Evolutionary conservation across 2,113 vertebrate genomes (phyloP).

Genomic region (Emydocephalus ijimae): DNA sequence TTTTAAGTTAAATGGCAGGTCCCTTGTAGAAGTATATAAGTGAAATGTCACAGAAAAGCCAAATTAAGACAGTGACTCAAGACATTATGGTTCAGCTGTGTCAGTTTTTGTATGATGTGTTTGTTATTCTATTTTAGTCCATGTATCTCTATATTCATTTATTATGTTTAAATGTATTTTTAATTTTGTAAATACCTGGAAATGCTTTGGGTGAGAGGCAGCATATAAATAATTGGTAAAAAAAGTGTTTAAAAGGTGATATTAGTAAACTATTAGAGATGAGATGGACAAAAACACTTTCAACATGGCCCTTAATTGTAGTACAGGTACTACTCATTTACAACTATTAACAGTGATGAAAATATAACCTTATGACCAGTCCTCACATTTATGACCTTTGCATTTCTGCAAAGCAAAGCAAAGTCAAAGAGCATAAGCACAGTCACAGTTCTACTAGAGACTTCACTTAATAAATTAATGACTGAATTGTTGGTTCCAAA

Average conservation of each 20-base stretch:
- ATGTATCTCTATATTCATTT: neutral
- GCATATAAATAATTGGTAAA: neutral
- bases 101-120: neutral
- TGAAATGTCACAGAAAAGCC: neutral
- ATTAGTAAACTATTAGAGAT: neutral
- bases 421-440: neutral
- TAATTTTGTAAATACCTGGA: neutral
- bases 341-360: neutral
- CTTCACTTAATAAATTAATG: neutral
- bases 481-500: neutral
- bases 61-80: neutral
- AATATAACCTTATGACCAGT: neutral
- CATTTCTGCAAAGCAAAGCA: neutral
- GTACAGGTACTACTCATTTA: neutral
- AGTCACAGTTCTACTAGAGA: neutral
- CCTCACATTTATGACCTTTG: neutral
- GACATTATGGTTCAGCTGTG: neutral
- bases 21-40: neutral
- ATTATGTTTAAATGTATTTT: neutral
- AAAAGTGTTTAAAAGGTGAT: neutral
- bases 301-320: neutral
- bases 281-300: neutral
- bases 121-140: neutral
- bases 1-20: neutral
- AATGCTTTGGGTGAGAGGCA: neutral